Evolutionary conservation across 2,888 invertebrate genomes (phyloP), one percentile per base, ranked within the genome.

Genomic region (Apotomis turbidana): DNA sequence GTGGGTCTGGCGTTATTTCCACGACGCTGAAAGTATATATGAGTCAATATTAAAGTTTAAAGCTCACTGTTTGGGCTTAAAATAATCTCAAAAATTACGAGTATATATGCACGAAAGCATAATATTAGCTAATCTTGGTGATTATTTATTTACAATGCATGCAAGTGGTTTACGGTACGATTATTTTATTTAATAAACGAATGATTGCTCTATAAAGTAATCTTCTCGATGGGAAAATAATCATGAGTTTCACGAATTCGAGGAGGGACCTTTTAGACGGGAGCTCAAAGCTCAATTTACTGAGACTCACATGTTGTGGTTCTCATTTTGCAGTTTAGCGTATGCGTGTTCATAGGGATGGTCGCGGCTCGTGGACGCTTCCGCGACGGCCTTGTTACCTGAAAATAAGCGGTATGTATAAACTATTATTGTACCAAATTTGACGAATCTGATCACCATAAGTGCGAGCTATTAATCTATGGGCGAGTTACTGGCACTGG

Each of bases 261-360:
- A 9, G 6, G 9, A 9, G 9, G 9, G 9, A 49, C 49, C 9
- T 10, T 9, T 9, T 10, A 10, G 9, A 9, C 9, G 9, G 3
- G 3, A 9, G 9, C 3, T 9, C 49, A 9, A 9, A 49, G 49
- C 49, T 49, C 3, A 49, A 10, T 12, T 3, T 0, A 49, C 9
- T 57, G 62, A 27, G 13, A 87, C 90, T 86, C 75, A 91, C 91
- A 90, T 80, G 77, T 88, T 87, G 70, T 91, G 91, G 68, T 78
- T 86, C 79, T 93, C 93, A 77, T 94, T 95, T 86, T 96, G 95
- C 58, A 96, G 93, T 85, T 96, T 96, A 3, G 96, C 96, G 82
- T 96, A 97, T 0, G 96, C 96, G 85, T 96, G 96, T 86, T 96
- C 96, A 83, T 96, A 96, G 0, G 95, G 94, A 81, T 95, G 95